A percentile compares a stretch with the other conserved stretches of the same genome.
phyloP scores from a whole-genome alignment of 1,140 invertebrate species.

The Dendrolimus punctatus region DNA sequence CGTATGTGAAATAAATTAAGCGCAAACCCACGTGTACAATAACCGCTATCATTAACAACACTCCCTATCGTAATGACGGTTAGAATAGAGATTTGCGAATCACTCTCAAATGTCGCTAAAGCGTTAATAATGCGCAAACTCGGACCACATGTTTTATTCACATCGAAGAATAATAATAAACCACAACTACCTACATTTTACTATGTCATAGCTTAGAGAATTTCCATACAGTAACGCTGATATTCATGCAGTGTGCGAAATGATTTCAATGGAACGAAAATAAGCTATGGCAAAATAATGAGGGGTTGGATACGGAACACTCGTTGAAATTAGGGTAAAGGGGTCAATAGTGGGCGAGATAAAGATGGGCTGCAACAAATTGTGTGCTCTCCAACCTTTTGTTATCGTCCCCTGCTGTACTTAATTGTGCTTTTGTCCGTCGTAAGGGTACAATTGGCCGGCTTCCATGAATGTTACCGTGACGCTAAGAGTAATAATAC shows the following conservation, averaged over 20 bases:
- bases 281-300: slow-evolving; percentile 17
- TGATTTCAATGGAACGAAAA: slow-evolving; percentile 16
- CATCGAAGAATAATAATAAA: slow-evolving; percentile 50
- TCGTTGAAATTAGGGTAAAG: slow-evolving; percentile 57
- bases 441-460: slow-evolving; percentile 44
- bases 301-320: slow-evolving; percentile 39
- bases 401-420: slow-evolving; percentile 59
- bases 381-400: slow-evolving; percentile 54
- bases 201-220: not conserved
- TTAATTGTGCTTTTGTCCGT: slow-evolving; percentile 68
- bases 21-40: slow-evolving; percentile 9
- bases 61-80: slow-evolving; percentile 16
- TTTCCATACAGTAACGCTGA: not conserved
- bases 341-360: slow-evolving; percentile 64
- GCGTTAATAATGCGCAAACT: slow-evolving; percentile 47
- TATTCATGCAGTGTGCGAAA: slow-evolving; percentile 1
- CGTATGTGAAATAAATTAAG: not conserved
- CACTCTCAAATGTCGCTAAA: slow-evolving; percentile 62
- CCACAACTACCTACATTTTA: not conserved
- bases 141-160: slow-evolving; percentile 61
- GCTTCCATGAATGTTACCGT: slow-evolving; percentile 24
- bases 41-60: slow-evolving; percentile 37
- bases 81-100: slow-evolving; percentile 49
- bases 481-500: slow-evolving; percentile 17
- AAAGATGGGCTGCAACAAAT: slow-evolving; percentile 68